Evolutionary conservation across 53 echinoderm and acorn worm genomes (phyloP).

Genomic region (Apostichopus leukothele): DNA sequence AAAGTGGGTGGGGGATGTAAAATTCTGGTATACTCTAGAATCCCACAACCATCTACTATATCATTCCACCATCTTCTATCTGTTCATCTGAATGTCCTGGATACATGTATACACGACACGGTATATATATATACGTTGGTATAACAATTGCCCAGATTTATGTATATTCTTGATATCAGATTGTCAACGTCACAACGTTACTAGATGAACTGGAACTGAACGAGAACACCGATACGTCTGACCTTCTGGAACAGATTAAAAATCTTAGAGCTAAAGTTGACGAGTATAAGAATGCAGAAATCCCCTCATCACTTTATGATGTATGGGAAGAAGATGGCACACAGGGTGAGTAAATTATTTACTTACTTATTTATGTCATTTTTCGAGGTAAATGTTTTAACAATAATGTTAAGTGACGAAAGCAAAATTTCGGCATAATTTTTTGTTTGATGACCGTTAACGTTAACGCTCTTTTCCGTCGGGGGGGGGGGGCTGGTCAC

Average conservation of each 20-base stretch:
- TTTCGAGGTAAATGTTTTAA: too few relatives aligned
- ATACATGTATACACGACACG: neutral
- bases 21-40: too few relatives aligned
- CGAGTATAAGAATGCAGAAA: conserved; percentile 34
- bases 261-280: conserved; percentile 45
- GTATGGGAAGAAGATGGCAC: conserved; percentile 16
- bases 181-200: conserved; percentile 49
- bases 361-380: too few relatives aligned
- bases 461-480: too few relatives aligned
- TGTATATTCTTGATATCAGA: neutral
- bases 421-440: too few relatives aligned
- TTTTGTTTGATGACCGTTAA: too few relatives aligned
- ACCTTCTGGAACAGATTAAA: conserved; percentile 45
- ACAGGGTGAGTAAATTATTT: conserved; percentile 17
- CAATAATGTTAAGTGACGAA: too few relatives aligned
- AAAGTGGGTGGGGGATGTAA: too few relatives aligned
- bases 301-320: conserved; percentile 20
- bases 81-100: neutral
- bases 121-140: conserved; percentile 16
- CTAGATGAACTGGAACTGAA: conserved; percentile 25
- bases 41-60: too few relatives aligned
- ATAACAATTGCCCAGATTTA: neutral
- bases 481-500: too few relatives aligned
- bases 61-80: neutral
- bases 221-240: conserved; percentile 37